Base-by-base conservation (phyloP, 2,113 vertebrate genomes). In the Ophthalmolycus amberensis region DNA sequence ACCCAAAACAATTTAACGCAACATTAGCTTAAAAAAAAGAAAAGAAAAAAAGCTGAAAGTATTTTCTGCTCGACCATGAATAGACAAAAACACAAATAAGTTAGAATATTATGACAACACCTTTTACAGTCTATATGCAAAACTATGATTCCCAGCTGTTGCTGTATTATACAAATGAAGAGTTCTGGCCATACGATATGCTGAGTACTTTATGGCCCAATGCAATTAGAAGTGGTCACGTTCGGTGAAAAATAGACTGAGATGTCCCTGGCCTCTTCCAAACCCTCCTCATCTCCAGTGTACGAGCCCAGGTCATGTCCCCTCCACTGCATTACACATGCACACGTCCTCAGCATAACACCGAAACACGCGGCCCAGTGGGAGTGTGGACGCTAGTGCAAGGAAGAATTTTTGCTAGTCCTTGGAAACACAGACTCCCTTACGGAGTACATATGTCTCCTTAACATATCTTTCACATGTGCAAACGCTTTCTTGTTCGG, bases 321-420 rank as follows among this genome's bases (percentile, higher is more conserved):
- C 80, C 86, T 90, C 81, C 83, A 64, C 74, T 77, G 85, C 83
- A 86, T 88, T 88, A 76, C 38, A 82, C 77, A 88, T 91, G 89
- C 79, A 73, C 80, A 62, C 44, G 59, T 87, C 82, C 76, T 89
- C 75, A 27, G 10, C 50, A 11, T 71, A 15, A 63, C 80, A 79
- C 85, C 14, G 29, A 62, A 82, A 78, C 70, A 84, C 64, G 67
- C 7, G 22, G 73, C 85, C 86, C 88, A 74, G 18, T 62, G 92
- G 89, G 90, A 93, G 83, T 80, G 72, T 85, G 82, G 71, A 70
- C 11, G 3, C 44, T 12, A 42, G 75, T 75, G 83, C 85, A 87
- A 16, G 52, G 60, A 79, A 75, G 38, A 77, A 63, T 15, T 22
- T 59, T 29, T n/a, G 1, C 27, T 52, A 5, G 22, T 3, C 29